phyloP scores from a whole-genome alignment of 1,140 invertebrate genomes.

The Lepidostoma basale region DNA sequence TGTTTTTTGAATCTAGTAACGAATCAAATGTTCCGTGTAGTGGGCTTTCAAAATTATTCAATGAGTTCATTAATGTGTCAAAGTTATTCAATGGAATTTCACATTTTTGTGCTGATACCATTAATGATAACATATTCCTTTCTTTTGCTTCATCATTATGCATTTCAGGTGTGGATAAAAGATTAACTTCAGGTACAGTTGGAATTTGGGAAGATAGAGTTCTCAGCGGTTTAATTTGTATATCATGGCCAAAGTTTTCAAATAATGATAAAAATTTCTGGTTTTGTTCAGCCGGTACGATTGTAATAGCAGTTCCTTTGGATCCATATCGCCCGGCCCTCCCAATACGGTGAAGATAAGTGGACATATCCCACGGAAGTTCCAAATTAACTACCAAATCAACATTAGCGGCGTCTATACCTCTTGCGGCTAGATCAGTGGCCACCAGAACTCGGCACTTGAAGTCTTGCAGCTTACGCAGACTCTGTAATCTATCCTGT shows the following conservation, averaged over 20 bases:
- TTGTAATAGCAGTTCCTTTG: constrained; percentile 73
- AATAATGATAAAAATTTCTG: constrained; percentile 56
- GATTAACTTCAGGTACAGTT: not conserved
- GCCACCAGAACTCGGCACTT: constrained; percentile 85
- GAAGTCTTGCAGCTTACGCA: constrained; percentile 78
- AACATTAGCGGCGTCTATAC: constrained; percentile 91
- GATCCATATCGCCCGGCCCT: constrained; percentile 90
- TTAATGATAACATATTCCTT: not conserved
- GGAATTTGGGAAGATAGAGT: not conserved
- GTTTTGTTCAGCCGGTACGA: constrained; percentile 67
- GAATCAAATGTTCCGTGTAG: not conserved
- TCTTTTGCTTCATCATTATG: not conserved
- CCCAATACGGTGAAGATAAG: constrained; percentile 95
- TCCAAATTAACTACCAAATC: constrained; percentile 95
- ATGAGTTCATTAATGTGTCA: constrained; percentile 6
- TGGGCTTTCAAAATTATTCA: not conserved
- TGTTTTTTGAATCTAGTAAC: not conserved
- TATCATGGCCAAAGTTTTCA: constrained; percentile 4
- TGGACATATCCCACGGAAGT: constrained; percentile 78
- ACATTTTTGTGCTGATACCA: not conserved
- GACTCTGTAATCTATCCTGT: constrained; percentile 73
- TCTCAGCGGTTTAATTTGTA: constrained; percentile 3
- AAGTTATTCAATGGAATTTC: constrained; percentile 2
- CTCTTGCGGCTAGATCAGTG: constrained; percentile 87
- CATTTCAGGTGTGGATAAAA: too few relatives aligned